These are phyloP conservation scores for Poecilobothrus nobilitatus DNA, from an alignment of 2,888 invertebrate genomes.

Conservation along the genomic window DNA sequence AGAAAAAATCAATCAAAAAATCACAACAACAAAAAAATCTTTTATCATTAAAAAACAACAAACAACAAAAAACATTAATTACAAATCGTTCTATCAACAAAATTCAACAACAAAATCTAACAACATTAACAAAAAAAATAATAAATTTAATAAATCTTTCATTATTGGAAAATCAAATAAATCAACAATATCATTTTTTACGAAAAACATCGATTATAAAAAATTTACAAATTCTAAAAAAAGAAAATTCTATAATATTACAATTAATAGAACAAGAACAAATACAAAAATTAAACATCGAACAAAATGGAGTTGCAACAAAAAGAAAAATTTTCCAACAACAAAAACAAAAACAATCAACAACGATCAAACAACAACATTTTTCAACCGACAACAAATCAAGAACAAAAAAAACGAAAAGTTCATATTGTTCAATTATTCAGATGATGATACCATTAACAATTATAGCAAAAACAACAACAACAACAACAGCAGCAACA, in stretches of 20 bases:
- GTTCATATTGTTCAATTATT: background rate
- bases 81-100: no score
- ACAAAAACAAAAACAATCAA: background rate
- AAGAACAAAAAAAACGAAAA: background rate
- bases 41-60: slow-evolving; percentile 19
- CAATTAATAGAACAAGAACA: background rate
- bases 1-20: slow-evolving; percentile 32
- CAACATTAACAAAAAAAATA: slow-evolving; percentile 14
- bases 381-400: background rate
- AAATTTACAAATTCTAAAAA: background rate
- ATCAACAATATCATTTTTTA: slow-evolving; percentile 7
- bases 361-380: background rate
- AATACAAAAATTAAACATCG: background rate
- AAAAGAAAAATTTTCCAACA: background rate
- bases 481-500: background rate
- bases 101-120: no score
- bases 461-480: background rate
- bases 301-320: background rate
- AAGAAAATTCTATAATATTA: background rate
- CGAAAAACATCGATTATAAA: slow-evolving; percentile 17
- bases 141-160: slow-evolving; percentile 16
- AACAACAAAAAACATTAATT: slow-evolving; percentile 17
- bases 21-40: slow-evolving; percentile 27
- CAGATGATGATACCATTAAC: background rate
- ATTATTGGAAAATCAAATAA: slow-evolving; percentile 18